These are phyloP conservation scores for Phoeniculus purpureus DNA, from an alignment of 2,797 vertebrate genomes.

Conservation along the genomic window DNA sequence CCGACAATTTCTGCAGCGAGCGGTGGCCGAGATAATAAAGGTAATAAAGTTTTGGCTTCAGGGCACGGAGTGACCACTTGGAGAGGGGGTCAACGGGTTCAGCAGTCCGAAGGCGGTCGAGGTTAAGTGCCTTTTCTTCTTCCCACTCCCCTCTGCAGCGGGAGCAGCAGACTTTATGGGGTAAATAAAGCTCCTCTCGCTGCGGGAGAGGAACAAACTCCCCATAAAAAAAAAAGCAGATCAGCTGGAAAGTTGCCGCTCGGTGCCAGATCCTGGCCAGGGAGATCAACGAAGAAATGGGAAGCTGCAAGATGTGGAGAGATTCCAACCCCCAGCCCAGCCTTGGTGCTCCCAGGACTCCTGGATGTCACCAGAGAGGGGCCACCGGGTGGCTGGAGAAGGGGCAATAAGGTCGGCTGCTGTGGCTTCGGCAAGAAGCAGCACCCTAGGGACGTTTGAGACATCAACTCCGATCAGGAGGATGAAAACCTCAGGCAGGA, in stretches of 20 bases:
- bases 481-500: not conserved
- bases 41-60: conserved; percentile 11
- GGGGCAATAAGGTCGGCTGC: not conserved
- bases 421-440: not conserved
- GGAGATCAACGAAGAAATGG: not conserved
- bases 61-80: conserved; percentile 5
- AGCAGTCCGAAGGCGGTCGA: not conserved
- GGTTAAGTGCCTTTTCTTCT: not conserved
- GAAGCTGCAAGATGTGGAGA: rapidly evolving
- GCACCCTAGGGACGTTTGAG: not conserved
- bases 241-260: too few relatives aligned
- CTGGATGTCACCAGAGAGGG: not conserved
- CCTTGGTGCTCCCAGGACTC: rapidly evolving
- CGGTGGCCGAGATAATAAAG: conserved; percentile 14
- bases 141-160: not conserved
- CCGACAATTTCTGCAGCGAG: not conserved
- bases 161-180: not conserved
- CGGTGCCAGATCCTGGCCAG: too few relatives aligned
- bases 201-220: not conserved
- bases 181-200: not conserved
- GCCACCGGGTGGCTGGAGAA: rapidly evolving
- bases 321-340: not conserved
- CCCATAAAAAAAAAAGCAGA: not conserved
- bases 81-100: not conserved
- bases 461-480: rapidly evolving